Base-by-base conservation (phyloP, 2,113 vertebrate genomes). In the Sinocyclocheilus anshuiensis region DNA sequence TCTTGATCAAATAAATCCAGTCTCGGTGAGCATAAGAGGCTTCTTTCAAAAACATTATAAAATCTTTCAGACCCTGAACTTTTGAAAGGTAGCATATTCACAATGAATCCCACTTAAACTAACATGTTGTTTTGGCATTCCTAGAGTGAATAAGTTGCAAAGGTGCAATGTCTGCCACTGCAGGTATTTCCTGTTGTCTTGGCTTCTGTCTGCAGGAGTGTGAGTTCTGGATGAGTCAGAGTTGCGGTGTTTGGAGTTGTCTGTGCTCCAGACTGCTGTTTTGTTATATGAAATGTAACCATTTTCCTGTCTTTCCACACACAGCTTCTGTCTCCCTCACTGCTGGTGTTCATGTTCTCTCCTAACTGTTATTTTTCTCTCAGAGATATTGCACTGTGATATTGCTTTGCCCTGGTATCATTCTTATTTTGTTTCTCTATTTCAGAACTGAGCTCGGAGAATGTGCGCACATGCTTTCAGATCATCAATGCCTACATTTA, bases 401-500 rank as follows among this genome's bases (percentile, higher is more conserved):
- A 29, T 86, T 84, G 48, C 0, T 29, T 69, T 63, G 24, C 24
- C 59, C 20, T 50, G 45, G 16, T 67, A 29, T 81, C 78, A n/a
- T 53, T 86, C 8, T 29, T 89, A 59, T 92, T 86, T 29, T 84
- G 48, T 36, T 90, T 81, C 92, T 91, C 89, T 94, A 92, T 96
- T 93, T 63, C 93, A 99, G 98, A 97, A 89, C 85, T 98, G 91
- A 97, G 97, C 94, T 96, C 97, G 36, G 98, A 99, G 95, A 99
- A 98, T 90, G 94, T 98, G 82, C 95, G 95, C 86, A 98, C 97
- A 67, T 99, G 97, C 92, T 98, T 99, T 93, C 97, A 98, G 94
- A 99, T 99, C 72, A 96, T 99, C 92, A 99, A 96, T 87, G 97
- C 96, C 85, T 99, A 99, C 93, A 91, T 97, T 75, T 98, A 97